Evolutionary conservation across 2,888 invertebrate species (phyloP).

Genomic region (Torymus aiolomorphi): DNA sequence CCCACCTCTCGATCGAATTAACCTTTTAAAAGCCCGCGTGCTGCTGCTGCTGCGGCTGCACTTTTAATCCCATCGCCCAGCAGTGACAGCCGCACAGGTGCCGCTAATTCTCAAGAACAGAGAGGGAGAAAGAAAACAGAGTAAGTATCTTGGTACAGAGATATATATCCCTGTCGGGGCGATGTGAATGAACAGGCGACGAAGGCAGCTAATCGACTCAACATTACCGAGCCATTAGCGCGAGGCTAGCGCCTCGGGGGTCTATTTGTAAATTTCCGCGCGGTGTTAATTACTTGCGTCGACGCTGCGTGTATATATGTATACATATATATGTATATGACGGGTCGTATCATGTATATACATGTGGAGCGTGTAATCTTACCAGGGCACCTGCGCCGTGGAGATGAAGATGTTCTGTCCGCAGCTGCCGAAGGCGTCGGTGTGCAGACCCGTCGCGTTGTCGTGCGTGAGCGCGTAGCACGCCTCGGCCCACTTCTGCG

Average conservation of each 20-base stretch:
- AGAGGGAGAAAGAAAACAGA: too few relatives aligned
- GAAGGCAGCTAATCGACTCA: constrained; percentile 13
- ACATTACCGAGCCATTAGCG: constrained; percentile 39
- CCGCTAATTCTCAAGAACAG: too few relatives aligned
- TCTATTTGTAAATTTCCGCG: constrained; percentile 12
- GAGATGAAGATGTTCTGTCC: constrained; percentile 90
- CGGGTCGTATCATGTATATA: not conserved
- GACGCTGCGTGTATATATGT: not conserved
- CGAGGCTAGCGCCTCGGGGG: not conserved
- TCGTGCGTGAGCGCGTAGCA: constrained; percentile 85
- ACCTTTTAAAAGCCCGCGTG: too few relatives aligned
- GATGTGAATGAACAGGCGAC: too few relatives aligned
- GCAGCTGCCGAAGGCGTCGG: constrained; percentile 83
- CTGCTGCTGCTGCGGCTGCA: too few relatives aligned
- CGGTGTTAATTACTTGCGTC: not conserved
- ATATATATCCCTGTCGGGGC: too few relatives aligned
- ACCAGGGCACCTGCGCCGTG: constrained; percentile 89
- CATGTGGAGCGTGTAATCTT: constrained; percentile 64
- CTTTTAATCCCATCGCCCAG: too few relatives aligned
- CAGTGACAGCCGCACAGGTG: too few relatives aligned
- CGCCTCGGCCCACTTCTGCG: constrained; percentile 85
- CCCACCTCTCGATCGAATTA: too few relatives aligned
- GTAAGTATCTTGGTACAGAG: too few relatives aligned
- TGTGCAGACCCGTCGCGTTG: constrained; percentile 80
- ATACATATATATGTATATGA: not conserved